Conservation (phyloP, 2,113 vertebrate genomes). For the Actenoides hombroni region DNA sequence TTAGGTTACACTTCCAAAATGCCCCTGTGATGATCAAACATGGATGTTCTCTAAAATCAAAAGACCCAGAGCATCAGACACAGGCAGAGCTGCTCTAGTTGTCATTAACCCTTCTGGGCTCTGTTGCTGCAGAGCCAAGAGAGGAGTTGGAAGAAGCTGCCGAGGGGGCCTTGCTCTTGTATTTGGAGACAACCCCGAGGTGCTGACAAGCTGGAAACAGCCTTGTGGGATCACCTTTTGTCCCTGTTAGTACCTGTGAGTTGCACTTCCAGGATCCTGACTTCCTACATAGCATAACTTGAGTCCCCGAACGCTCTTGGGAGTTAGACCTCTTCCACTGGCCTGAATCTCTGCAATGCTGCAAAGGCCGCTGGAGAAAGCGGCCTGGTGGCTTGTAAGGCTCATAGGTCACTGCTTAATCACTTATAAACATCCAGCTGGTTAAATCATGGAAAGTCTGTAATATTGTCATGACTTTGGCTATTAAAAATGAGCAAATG, state of each 20-base stretch:
- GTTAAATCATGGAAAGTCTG: constrained; percentile 63
- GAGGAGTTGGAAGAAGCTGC: neutral
- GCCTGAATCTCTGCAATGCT: neutral
- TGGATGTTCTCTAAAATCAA: neutral
- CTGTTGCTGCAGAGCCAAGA: neutral
- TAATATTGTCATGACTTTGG: constrained; percentile 15
- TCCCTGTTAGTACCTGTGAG: neutral
- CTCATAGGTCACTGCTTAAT: neutral
- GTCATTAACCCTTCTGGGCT: neutral
- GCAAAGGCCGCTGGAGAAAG: neutral
- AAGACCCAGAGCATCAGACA: neutral
- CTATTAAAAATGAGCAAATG: constrained; percentile 61
- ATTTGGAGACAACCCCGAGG: neutral
- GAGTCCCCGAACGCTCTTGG: neutral
- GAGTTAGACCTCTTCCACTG: neutral
- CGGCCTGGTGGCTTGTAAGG: neutral
- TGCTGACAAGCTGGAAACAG: neutral
- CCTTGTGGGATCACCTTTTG: neutral
- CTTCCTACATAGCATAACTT: neutral
- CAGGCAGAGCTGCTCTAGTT: neutral
- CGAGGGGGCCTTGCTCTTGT: neutral
- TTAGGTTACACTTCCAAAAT: neutral
- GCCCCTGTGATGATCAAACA: neutral
- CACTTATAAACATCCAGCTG: neutral
- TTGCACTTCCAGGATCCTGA: neutral